These are phyloP conservation scores for Chironomus striatipennis DNA, from an alignment of 1,140 invertebrate genomes.

Conservation along the genomic window DNA sequence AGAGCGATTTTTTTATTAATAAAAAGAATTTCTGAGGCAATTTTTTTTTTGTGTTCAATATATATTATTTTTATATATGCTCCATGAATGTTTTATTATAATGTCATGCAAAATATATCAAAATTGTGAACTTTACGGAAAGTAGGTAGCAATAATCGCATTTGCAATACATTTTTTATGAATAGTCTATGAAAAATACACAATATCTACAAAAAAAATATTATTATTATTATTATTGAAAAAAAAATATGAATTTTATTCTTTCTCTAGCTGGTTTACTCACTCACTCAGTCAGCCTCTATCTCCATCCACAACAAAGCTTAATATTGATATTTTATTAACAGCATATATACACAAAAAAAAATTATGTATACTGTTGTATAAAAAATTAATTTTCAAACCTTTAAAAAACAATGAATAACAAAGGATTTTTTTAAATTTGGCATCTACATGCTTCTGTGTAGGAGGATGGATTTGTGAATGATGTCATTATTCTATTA, in stretches of 20 bases:
- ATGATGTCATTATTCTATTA: too few species aligned
- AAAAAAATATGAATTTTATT: conserved; percentile 8
- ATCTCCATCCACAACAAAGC: too few species aligned
- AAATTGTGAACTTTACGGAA: conserved; percentile 2
- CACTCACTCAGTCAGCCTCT: too few species aligned
- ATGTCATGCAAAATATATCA: conserved; percentile 9
- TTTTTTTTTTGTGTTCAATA: not conserved
- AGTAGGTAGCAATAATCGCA: not conserved
- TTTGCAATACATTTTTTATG: conserved; percentile 9
- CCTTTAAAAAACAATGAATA: conserved; percentile 9
- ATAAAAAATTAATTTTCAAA: conserved; percentile 15
- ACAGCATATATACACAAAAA: not conserved
- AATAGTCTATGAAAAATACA: not conserved
- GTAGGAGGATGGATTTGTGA: too few species aligned
- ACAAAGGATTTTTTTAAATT: not conserved
- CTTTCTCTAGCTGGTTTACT: not conserved
- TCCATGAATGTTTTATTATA: conserved; percentile 2
- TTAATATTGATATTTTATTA: not conserved
- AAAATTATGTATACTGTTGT: not conserved
- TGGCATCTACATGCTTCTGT: too few species aligned
- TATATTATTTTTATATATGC: not conserved
- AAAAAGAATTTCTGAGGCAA: not conserved
- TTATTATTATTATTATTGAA: too few species aligned
- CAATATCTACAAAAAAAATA: not conserved
- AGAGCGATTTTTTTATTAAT: not conserved